Base-by-base conservation (phyloP, 35 echinoderm and acorn worm species). In the Eucidaris tribuloides region DNA sequence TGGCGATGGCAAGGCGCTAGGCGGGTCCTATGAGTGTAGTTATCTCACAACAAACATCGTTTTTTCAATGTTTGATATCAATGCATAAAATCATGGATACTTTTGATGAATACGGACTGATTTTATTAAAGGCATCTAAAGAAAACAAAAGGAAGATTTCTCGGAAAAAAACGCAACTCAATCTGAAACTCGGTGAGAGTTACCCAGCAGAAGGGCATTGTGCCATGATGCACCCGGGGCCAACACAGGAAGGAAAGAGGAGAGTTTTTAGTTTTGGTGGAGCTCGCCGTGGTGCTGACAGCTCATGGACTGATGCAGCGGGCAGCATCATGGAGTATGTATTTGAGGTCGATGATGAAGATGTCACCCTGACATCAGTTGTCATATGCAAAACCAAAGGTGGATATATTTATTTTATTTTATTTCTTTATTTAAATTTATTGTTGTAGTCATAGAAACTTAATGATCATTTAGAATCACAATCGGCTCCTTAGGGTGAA, bases 71-170 rank as follows among this genome's bases (percentile, higher is more conserved):
- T n/a, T n/a, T n/a, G n/a, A n/a, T n/a, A n/a, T n/a, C n/a, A n/a
- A n/a, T n/a, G n/a, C n/a, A n/a, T n/a, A n/a, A 52, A 3, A 3
- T 13, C 0, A 64, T 64, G 61, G 61, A 64, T 19, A 11, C 29
- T 27, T 27, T 24, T 31, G 61, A 64, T 64, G 61, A 64, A 1
- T 64, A 19, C 31, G 61, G 61, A 19, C 11, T 64, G 61, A 64
- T 64, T 64, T 64, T 64, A 29, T 27, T 64, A 31, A 13, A 64
- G 25, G 61, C 61, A 19, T 64, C 61, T 13, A 81, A 58, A 81
- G 78, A 81, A 46, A 56, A 24, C 78, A 81, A 81, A 58, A 25
- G 78, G 30, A 81, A 81, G 71, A 60, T 83, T 0, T 42, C 81
- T 13, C 23, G 78, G 27, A 81, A 81, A 36, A 46, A 54, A 52